Conservation (phyloP, 2,113 vertebrate genomes). For the Pseudolaguvia tuberculata region DNA sequence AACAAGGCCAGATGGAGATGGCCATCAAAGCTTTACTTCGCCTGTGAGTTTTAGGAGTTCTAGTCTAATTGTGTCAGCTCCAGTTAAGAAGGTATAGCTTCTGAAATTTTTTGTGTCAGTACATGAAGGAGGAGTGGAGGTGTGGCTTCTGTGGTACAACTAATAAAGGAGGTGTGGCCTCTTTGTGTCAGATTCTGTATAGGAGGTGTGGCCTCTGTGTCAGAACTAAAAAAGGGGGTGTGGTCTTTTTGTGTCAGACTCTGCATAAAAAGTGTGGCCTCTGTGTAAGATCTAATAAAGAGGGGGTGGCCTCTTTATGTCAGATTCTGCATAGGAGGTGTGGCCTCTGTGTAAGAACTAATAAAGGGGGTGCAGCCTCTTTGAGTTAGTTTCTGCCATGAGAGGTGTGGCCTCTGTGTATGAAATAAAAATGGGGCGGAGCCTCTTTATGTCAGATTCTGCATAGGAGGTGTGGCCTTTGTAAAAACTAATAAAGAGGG, state of each 20-base stretch:
- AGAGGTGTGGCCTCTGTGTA: too few species aligned
- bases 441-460: background rate
- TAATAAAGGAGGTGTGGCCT: background rate
- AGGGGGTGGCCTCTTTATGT: background rate
- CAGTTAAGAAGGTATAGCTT: background rate
- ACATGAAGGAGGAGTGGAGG: too few species aligned
- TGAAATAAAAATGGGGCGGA: background rate
- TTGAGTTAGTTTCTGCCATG: background rate
- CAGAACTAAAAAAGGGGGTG: background rate
- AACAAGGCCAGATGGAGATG: background rate
- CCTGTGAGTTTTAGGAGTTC: too few species aligned
- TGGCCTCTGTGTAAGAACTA: background rate
- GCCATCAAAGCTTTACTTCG: slow-evolving; percentile 10
- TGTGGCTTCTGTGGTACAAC: too few species aligned
- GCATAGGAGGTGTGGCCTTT: too few species aligned
- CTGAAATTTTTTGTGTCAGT: background rate
- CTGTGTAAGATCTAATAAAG: background rate
- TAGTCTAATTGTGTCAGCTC: too few species aligned
- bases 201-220: background rate
- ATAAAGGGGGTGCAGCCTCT: background rate
- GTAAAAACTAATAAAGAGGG: too few species aligned
- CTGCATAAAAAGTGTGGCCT: background rate
- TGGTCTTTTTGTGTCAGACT: background rate
- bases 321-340: background rate
- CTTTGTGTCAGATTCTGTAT: background rate